phyloP scores from a whole-genome alignment of 2,113 vertebrate genomes.

The Hypocryptadius cinnamomeus region DNA sequence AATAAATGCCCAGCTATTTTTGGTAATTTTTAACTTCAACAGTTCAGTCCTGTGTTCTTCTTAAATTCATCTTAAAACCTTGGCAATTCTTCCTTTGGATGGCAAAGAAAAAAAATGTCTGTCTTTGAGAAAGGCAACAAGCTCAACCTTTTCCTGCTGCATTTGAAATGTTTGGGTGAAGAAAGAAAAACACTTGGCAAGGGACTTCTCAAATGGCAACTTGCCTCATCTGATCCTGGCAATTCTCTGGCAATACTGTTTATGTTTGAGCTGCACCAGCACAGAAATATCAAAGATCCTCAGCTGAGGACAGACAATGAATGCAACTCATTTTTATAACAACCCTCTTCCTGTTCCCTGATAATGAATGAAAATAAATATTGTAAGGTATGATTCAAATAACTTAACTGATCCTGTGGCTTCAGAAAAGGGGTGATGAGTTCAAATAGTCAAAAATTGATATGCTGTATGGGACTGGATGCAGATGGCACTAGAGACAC shows the following conservation, averaged over 20 bases:
- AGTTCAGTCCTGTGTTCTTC: neutral
- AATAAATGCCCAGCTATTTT: neutral
- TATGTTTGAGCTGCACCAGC: neutral
- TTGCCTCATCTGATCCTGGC: neutral
- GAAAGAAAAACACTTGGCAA: neutral
- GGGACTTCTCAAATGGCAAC: neutral
- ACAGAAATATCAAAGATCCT: neutral
- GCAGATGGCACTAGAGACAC: neutral
- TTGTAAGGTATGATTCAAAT: neutral
- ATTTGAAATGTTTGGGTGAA: neutral
- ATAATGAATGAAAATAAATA: neutral
- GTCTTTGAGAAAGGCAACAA: neutral
- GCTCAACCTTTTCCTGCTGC: neutral
- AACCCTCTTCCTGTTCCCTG: neutral
- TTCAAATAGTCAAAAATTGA: neutral
- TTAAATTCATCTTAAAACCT: neutral
- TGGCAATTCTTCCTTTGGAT: neutral
- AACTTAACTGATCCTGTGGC: neutral
- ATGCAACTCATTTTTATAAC: neutral
- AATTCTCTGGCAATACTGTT: neutral
- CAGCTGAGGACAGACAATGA: neutral
- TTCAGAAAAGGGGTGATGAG: neutral
- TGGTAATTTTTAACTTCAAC: neutral
- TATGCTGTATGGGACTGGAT: neutral
- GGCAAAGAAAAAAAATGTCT: neutral